Percentiles rank a stretch among this genome's conserved stretches.
Conservation (phyloP, 2,888 invertebrate species). For the Cataglyphis rosenhaueri region DNA sequence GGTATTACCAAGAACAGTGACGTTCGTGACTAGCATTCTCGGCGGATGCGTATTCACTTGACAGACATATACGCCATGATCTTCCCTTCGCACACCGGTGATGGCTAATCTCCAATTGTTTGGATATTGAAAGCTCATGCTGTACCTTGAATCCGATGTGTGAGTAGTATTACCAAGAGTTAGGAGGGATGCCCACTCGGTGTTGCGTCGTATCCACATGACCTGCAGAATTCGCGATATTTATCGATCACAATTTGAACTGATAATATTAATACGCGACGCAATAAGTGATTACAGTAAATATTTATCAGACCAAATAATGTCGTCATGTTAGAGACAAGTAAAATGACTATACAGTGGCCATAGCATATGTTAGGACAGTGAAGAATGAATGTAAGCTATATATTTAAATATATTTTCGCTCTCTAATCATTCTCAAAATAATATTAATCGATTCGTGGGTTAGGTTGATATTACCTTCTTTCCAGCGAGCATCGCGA, state of each 20-base stretch:
- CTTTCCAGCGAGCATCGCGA: conserved; percentile 90
- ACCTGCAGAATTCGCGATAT: conserved; percentile 85
- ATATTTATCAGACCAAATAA: not conserved
- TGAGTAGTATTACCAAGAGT: conserved; percentile 89
- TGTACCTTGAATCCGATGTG: conserved; percentile 88
- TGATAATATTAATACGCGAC: not conserved
- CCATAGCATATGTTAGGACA: not conserved
- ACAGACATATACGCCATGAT: conserved; percentile 92
- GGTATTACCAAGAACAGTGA: conserved; percentile 91
- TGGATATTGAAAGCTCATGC: conserved; percentile 90
- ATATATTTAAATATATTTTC: not conserved
- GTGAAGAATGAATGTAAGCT: not conserved
- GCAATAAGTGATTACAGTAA: not conserved
- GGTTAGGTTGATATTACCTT: conserved; percentile 85
- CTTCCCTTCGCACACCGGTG: conserved; percentile 90
- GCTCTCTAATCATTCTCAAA: not conserved
- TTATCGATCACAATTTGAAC: not conserved
- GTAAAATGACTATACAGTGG: not conserved
- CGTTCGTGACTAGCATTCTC: conserved; percentile 90
- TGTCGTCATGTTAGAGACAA: not conserved
- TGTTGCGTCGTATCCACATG: conserved; percentile 89
- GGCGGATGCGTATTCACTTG: conserved; percentile 94
- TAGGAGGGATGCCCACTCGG: conserved; percentile 88
- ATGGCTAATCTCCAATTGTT: conserved; percentile 91
- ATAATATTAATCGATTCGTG: not conserved